Evolutionary conservation across 2,888 invertebrate species (phyloP), one percentile per base, ranked within the genome.

Genomic region (Aleiodes leptofemur): DNA sequence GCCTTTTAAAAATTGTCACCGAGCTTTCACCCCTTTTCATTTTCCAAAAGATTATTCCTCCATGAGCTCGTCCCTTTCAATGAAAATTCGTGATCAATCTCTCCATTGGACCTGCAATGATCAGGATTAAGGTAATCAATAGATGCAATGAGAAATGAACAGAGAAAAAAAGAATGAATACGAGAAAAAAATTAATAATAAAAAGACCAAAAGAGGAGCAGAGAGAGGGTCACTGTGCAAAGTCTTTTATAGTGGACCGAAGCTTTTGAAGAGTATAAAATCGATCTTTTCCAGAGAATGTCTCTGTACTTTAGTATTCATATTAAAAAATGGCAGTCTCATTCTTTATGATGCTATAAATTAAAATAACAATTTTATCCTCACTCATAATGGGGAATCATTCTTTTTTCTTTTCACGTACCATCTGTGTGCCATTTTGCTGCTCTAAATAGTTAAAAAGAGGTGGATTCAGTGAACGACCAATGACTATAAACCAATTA

Each of bases 131-230:
- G 1, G 31, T 13, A 13, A 59, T 59, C 31, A 59, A 59, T 31
- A 34, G 31, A 31, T 59, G 9, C 59, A 59, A 59, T 59, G 59
- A 59, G 23, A 11, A 14, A 34, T 31, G 34, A 59, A 59, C 34
- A 59, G 31, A 59, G 34, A n/a, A 7, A 29, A 9, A 34, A 7
- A 8, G 34, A 59, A n/a, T 59, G n/a, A 13, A 34, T 34, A 31
- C 9, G 55, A 1, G 43, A 11, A 43, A 8, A 43, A 23, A 43
- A 43, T 43, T 43, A 43, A 43, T 43, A 43, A 43, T 43, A 43
- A 43, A 43, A 43, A 43, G 43, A 9, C 7, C 1, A 9, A 9
- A 34, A 6, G 34, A 34, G 34, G 43, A 43, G 11, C 6, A 9
- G 43, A 9, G 3, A 9, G 43, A 11, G 3, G 43, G 9, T 1